Conservation (phyloP, 2,797 vertebrate genomes). For the Crax fasciolata region DNA sequence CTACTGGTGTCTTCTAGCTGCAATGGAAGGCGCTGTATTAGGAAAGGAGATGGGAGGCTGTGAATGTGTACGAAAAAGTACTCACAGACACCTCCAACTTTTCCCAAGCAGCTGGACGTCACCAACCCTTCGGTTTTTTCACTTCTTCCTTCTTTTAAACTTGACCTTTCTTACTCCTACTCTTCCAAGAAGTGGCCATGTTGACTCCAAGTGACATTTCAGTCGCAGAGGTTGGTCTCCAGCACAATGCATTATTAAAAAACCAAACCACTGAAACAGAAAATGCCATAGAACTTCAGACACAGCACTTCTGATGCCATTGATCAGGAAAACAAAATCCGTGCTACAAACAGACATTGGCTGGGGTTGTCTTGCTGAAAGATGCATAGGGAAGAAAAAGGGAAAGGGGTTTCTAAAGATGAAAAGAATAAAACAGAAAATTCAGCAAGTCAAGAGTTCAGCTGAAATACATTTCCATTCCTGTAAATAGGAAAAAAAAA, state of each 20-base stretch:
- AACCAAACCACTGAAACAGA: neutral
- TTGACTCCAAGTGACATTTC: conserved; percentile 42
- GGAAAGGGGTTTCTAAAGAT: neutral
- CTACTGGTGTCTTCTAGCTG: neutral
- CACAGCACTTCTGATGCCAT: neutral
- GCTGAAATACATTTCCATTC: neutral
- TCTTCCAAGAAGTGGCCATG: neutral
- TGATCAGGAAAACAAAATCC: conserved; percentile 14
- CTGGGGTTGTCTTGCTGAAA: neutral
- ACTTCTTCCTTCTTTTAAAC: neutral
- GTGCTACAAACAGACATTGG: neutral
- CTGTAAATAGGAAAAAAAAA: neutral
- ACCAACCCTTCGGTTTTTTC: neutral
- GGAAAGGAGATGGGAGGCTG: neutral
- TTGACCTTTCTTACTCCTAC: neutral
- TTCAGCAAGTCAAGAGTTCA: neutral
- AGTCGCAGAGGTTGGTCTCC: neutral
- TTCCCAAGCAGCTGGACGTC: neutral
- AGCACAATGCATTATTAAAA: conserved; percentile 8
- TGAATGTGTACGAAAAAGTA: neutral
- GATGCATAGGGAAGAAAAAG: neutral
- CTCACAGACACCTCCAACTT: neutral
- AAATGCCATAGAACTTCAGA: conserved; percentile 20
- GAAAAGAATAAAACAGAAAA: neutral
- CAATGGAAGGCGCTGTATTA: neutral